phyloP scores from a whole-genome alignment of 1,140 invertebrate genomes.

The Plutomurus gul region DNA sequence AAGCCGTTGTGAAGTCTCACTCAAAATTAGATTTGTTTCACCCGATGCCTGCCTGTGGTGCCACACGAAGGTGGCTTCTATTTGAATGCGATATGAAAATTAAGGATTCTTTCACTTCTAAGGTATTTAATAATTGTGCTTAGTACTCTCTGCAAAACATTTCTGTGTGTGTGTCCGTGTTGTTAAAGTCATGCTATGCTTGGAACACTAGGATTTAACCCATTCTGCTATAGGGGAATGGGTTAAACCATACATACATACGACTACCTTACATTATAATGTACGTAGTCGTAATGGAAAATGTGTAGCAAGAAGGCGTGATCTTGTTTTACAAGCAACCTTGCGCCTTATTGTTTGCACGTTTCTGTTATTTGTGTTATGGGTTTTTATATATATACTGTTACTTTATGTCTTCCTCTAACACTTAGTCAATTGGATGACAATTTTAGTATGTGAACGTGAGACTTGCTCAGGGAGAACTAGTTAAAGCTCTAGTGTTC shows the following conservation, averaged over 20 bases:
- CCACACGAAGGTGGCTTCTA: conserved; percentile 75
- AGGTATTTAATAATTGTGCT: conserved; percentile 65
- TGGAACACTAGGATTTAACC: too few relatives aligned
- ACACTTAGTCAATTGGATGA: neutral
- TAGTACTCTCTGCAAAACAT: too few relatives aligned
- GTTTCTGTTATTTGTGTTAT: neutral
- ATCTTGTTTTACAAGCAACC: neutral
- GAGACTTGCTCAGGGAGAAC: neutral
- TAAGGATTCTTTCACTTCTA: conserved; percentile 73
- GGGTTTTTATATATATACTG: neutral
- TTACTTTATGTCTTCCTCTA: neutral
- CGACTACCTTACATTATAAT: too few relatives aligned
- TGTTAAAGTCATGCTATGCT: too few relatives aligned
- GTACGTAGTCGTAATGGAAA: too few relatives aligned
- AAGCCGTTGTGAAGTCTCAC: conserved; percentile 68
- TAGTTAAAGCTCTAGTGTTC: neutral
- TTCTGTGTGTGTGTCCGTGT: too few relatives aligned
- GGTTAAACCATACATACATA: too few relatives aligned
- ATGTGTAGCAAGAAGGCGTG: neutral
- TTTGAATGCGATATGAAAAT: conserved; percentile 84
- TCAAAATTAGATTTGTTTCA: conserved; percentile 76
- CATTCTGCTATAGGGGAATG: too few relatives aligned
- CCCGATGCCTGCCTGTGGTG: conserved; percentile 82
- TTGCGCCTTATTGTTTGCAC: neutral
- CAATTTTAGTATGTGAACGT: neutral